Percentiles rank a stretch among this genome's conserved stretches.
Evolutionary conservation across 37 sponge, comb jelly and placozoan species (phyloP).

Genomic region (Ephydatia muelleri): DNA sequence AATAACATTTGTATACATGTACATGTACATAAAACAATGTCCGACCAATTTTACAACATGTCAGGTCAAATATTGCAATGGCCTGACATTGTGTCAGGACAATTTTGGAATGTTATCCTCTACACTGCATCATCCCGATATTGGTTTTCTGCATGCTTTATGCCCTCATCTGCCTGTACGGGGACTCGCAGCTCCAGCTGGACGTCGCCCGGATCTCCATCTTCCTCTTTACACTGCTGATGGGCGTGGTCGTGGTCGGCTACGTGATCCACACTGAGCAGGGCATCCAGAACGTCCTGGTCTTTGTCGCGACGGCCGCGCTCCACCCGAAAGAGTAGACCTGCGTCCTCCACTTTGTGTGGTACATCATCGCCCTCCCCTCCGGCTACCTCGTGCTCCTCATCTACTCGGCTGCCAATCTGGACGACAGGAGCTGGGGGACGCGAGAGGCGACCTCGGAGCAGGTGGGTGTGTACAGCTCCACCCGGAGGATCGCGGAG

Average conservation of each 20-base stretch:
- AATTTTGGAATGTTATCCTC: too few relatives aligned
- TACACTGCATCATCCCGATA: slow-evolving; percentile 8
- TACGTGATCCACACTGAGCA: slow-evolving; percentile 31
- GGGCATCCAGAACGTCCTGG: slow-evolving; percentile 5
- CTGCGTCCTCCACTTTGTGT: slow-evolving; percentile 67
- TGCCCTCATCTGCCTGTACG: slow-evolving; percentile 61
- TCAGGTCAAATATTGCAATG: too few relatives aligned
- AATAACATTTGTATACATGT: too few relatives aligned
- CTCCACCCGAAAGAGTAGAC: slow-evolving; percentile 64
- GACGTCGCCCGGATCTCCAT: slow-evolving; percentile 71
- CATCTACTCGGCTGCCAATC: slow-evolving; percentile 87
- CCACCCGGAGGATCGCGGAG: too few relatives aligned
- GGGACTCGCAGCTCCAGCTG: slow-evolving; percentile 42
- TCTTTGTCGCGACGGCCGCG: slow-evolving; percentile 60
- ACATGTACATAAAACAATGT: too few relatives aligned
- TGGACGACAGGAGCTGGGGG: slow-evolving; percentile 85
- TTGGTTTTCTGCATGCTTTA: slow-evolving; percentile 33
- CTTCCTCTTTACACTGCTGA: slow-evolving; percentile 72
- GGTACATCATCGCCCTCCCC: slow-evolving; percentile 86
- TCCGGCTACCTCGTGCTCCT: slow-evolving; percentile 86
- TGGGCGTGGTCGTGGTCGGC: slow-evolving; percentile 73
- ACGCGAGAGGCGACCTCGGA: slow-evolving; percentile 59
- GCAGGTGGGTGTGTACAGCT: too few relatives aligned
- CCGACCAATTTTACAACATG: too few relatives aligned
- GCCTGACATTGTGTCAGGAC: too few relatives aligned